phyloP scores from a whole-genome alignment of 1,140 invertebrate species.

The Gonioctena quinquepunctata region DNA sequence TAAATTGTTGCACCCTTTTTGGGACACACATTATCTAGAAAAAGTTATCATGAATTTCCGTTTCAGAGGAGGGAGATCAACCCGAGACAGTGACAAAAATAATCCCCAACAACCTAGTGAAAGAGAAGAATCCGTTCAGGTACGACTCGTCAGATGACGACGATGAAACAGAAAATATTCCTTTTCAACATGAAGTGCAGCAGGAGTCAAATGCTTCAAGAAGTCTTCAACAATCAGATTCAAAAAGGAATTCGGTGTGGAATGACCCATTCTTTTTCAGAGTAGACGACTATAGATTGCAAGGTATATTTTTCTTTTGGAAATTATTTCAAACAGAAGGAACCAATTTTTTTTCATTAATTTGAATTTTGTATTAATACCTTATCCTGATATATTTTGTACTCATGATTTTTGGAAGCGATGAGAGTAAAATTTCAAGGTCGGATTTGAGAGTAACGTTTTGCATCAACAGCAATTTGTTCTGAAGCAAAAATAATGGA shows the following conservation, averaged over 20 bases:
- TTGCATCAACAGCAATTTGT: too few relatives aligned
- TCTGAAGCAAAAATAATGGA: too few relatives aligned
- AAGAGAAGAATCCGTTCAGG: constrained; percentile 60
- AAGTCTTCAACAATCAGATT: constrained; percentile 31
- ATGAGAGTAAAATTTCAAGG: too few relatives aligned
- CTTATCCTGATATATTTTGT: constrained; percentile 16
- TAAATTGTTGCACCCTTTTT: too few relatives aligned
- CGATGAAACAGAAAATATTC: constrained; percentile 42
- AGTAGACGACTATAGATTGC: constrained; percentile 59
- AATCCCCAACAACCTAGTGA: background rate
- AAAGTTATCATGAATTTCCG: too few relatives aligned
- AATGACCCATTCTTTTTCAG: constrained; percentile 64
- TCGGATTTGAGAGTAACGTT: too few relatives aligned
- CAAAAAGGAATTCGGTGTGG: constrained; percentile 51
- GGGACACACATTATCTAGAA: too few relatives aligned
- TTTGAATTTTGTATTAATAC: background rate
- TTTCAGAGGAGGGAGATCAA: background rate
- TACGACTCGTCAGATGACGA: constrained; percentile 67
- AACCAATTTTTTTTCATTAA: background rate
- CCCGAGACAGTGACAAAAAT: background rate
- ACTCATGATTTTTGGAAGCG: too few relatives aligned
- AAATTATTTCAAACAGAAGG: background rate
- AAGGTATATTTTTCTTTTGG: constrained; percentile 54
- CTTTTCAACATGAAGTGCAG: constrained; percentile 29
- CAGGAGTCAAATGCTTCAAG: constrained; percentile 30